Base-by-base conservation (phyloP, 2,113 vertebrate genomes). In the Leptocoma aspasia region DNA sequence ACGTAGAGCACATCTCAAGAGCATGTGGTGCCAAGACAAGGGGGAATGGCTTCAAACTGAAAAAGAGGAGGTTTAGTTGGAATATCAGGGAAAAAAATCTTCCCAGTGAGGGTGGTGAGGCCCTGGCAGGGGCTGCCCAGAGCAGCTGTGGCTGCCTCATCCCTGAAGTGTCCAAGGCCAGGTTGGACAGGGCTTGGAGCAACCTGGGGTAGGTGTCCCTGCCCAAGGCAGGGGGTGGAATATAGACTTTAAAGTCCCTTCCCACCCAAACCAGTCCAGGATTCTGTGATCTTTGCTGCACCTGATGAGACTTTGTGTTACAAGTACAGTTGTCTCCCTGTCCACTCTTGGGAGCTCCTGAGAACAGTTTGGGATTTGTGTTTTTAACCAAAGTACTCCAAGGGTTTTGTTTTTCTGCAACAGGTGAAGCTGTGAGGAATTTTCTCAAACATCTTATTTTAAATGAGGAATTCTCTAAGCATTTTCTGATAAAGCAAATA, bases 401-500 rank as follows among this genome's bases (percentile, higher is more conserved):
- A 9, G 7, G 22, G 17, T 20, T 65, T 73, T 18, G 26, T 50
- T 82, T 77, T 57, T 14, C 54, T 86, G 53, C 53, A 68, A 65
- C 76, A 90, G 69, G 72, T 82, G 72, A 86, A 78, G 82, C 35
- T 14, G 39, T 31, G 27, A 56, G 41, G 49, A 52, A 42, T 33
- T 35, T 59, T 39, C 79, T 82, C 75, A 44, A 59, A 50, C 18
- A 26, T 7, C 10, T 31, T 11, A 54, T 72, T 60, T 60, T 16
- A 72, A 53, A 57, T 6, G 7, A 88, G 39, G 21, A 63, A 47
- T 33, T n/a, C 28, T 68, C 63, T 3, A 44, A 37, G 42, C 20
- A 21, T 85, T 82, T 94, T 95, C 45, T 65, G 71, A 70, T 37
- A 57, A 77, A 93, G 47, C 21, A 83, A 90, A 66, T 11, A 33